Evolutionary conservation across 2,888 invertebrate genomes (phyloP), one percentile per base, ranked within the genome.

Genomic region (Agonum fuliginosum): DNA sequence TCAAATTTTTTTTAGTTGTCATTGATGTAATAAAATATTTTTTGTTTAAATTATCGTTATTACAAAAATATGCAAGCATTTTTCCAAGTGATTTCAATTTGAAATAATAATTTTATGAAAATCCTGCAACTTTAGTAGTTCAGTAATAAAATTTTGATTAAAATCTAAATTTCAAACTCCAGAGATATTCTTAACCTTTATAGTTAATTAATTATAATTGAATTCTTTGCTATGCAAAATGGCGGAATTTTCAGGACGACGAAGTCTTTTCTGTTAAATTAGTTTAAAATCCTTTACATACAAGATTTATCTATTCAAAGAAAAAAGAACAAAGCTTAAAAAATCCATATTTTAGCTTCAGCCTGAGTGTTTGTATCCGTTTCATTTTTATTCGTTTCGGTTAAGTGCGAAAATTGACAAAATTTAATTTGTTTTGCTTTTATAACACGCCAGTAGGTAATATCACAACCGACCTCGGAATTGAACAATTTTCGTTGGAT

Each of bases 391-490:
- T 62, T 27, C 30, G 58, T 67, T 41, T 37, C 41, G 27, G 43
- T 67, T 22, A 34, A 67, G 67, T 43, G 30, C 19, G n/a, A 20
- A 41, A 67, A 41, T 67, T 67, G 27, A 67, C 67, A 67, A 67
- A 67, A 41, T 67, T 37, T 67, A 67, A 67, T 67, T 67, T 67
- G 41, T 67, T 67, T 65, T 65, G 65, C 34, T 65, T 65, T 65
- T 65, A 37, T 65, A 34, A 65, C 65, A 65, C 34, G 67, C 41
- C 67, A 41, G 24, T 43, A n/a, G n/a, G n/a, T n/a, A 22, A 67
- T 67, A 67, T 41, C 30, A 20, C 20, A 67, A 65, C 14, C 65
- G 37, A 65, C 30, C 67, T 14, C 22, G 20, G 22, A 62, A 30
- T 62, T 62, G 27, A 30, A 30, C 58, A 62, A 54, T 27, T 62